Evolutionary conservation across 92 coral and sea anemone species (phyloP).

Genomic region (Zoanthus sansibaricus): DNA sequence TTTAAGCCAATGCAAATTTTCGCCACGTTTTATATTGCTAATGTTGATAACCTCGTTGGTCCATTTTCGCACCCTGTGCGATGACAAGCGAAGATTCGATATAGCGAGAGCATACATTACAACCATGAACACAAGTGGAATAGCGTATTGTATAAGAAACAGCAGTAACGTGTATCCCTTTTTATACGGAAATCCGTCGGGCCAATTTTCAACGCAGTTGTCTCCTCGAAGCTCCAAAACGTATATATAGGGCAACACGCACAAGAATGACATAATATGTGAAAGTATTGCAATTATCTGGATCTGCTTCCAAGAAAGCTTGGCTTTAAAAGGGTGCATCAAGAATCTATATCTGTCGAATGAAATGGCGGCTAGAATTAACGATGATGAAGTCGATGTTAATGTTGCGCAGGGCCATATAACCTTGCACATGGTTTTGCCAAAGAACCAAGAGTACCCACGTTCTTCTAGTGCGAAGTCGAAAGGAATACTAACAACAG

Average conservation of each 20-base stretch:
- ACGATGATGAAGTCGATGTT: conserved; percentile 83
- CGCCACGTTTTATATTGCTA: not conserved
- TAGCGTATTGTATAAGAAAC: conserved; percentile 82
- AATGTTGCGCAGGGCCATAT: conserved; percentile 88
- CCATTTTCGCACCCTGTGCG: conserved; percentile 57
- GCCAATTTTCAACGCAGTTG: conserved; percentile 86
- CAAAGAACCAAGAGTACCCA: conserved; percentile 78
- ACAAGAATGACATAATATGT: conserved; percentile 60
- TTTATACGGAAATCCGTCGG: conserved; percentile 61
- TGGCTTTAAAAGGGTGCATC: conserved; percentile 88
- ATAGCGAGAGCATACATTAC: conserved; percentile 82
- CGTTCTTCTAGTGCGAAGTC: conserved; percentile 88
- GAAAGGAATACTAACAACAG: conserved; percentile 88
- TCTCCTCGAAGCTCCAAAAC: conserved; percentile 69
- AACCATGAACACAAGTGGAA: conserved; percentile 84
- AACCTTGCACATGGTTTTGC: conserved; percentile 79
- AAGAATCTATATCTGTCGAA: conserved; percentile 90
- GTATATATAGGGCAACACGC: conserved; percentile 77
- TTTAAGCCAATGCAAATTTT: not conserved
- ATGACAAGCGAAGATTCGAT: conserved; percentile 66
- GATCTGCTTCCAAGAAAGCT: conserved; percentile 75
- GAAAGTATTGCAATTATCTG: conserved; percentile 49
- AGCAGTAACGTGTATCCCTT: conserved; percentile 78
- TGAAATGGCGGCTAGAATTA: conserved; percentile 86
- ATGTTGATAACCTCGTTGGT: conserved; percentile 16